Evolutionary conservation across 2,888 invertebrate genomes (phyloP), one percentile per base, ranked within the genome.

Genomic region (Sinohyriopsis cumingii): DNA sequence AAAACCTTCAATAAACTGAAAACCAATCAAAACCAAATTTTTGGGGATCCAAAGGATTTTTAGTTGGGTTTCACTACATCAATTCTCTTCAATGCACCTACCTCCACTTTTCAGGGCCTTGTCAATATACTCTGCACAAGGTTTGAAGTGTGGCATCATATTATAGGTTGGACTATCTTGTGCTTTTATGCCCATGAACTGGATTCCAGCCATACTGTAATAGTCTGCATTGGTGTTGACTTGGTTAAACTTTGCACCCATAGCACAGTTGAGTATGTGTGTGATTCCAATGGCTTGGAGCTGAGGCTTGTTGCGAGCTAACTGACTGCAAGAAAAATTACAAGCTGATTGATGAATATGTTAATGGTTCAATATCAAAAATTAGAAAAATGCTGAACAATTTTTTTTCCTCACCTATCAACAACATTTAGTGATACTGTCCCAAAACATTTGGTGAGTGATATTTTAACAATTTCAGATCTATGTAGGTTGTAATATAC

Each of bases 201-300:
- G 92, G 78, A 93, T 93, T 25, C 92, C 92, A 81, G 93, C 93
- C 84, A 94, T 94, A 72, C 92, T 92, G 89, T 96, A 96, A 89
- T 93, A 96, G 65, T 93, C 91, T 84, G 93, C 92, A 83, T 93
- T 93, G 1, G 96, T 96, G 87, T 95, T 93, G 63, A 95, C 95
- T 90, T 94, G 94, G 12, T 94, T 87, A 63, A 87, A 85, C 70
- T 83, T 84, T 74, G 92, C 93, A 63, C 96, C 96, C 89, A 95
- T 95, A 4, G 96, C 95, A 57, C 95, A 94, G 89, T 96, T 96
- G 56, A 96, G 91, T 33, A 96, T 93, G 87, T 96, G 96, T 78
- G 95, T 96, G 70, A 96, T 93, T 63, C 95, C 94, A 91, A 95
- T 92, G 72, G 93, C 92, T 79, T 93, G 91, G 75, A 96, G 91